A percentile compares a stretch with the other conserved stretches of the same genome.
Evolutionary conservation across 1,140 invertebrate genomes (phyloP).

Genomic region (Coptotermes formosanus): DNA sequence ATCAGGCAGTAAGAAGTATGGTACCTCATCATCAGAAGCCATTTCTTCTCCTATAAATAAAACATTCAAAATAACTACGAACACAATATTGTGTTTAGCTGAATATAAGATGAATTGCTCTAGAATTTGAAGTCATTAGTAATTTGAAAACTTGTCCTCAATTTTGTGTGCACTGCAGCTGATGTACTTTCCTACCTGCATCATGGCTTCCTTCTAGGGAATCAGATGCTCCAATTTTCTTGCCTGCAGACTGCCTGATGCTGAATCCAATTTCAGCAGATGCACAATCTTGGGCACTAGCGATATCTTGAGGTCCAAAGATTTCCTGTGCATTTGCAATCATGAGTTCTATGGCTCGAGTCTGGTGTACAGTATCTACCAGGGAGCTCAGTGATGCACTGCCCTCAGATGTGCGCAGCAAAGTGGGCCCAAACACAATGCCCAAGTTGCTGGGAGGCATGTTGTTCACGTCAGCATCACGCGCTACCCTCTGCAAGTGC

Average conservation of each 20-base stretch:
- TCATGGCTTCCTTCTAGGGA: not conserved
- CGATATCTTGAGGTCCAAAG: conserved; percentile 30
- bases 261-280: not conserved
- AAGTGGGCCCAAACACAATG: conserved; percentile 62
- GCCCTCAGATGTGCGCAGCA: conserved; percentile 54
- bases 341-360: conserved; percentile 55
- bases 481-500: conserved; percentile 50
- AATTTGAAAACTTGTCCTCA: no score
- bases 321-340: conserved; percentile 48
- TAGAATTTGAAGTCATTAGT: no score
- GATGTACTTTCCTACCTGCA: no score
- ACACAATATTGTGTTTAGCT: no score
- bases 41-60: not conserved
- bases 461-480: conserved; percentile 51
- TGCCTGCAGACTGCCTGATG: not conserved
- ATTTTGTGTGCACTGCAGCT: no score
- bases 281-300: not conserved
- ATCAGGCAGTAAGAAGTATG: conserved; percentile 23
- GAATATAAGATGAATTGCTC: no score
- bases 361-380: conserved; percentile 59
- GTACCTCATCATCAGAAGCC: conserved; percentile 27
- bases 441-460: conserved; percentile 61
- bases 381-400: conserved; percentile 54
- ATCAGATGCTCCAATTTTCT: not conserved
- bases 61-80: not conserved